These are phyloP conservation scores for Cactoblastis cactorum DNA, from an alignment of 2,888 invertebrate genomes.

Conservation along the genomic window DNA sequence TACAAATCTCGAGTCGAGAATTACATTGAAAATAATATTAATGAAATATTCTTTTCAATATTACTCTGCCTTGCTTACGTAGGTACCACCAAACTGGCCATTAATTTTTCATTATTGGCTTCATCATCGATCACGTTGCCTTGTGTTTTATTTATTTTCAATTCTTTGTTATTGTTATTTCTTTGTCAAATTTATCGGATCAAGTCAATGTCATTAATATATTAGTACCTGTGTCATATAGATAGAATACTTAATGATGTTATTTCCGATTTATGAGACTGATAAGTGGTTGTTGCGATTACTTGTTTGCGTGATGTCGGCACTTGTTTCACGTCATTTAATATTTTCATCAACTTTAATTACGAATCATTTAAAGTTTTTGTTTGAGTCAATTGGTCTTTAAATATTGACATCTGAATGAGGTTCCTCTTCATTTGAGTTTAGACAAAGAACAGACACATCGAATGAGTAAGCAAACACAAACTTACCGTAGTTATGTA, in stretches of 20 bases:
- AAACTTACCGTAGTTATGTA: conserved; percentile 43
- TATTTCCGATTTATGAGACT: conserved; percentile 5
- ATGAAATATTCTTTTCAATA: conserved; percentile 6
- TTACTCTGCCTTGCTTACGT: neutral
- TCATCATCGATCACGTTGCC: neutral
- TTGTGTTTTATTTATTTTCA: conserved; percentile 3
- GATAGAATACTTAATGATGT: conserved; percentile 10
- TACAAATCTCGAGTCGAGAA: too few relatives aligned
- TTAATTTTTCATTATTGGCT: conserved; percentile 6
- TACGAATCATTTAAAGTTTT: neutral
- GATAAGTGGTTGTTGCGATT: neutral
- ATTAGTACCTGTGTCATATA: conserved; percentile 11
- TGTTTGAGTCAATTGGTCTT: neutral
- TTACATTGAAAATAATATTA: too few relatives aligned
- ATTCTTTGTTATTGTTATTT: conserved; percentile 3
- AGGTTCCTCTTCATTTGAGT: conserved; percentile 6
- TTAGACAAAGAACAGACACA: conserved; percentile 48
- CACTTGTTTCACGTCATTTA: neutral
- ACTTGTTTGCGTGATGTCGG: neutral
- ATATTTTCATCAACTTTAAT: too few relatives aligned
- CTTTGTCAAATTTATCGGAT: conserved; percentile 1
- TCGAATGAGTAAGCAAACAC: conserved; percentile 54
- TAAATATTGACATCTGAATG: neutral
- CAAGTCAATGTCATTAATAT: conserved; percentile 2
- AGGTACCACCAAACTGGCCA: conserved; percentile 1